These are phyloP conservation scores for Acronicta psi DNA, from an alignment of 2,888 invertebrate species.

Conservation along the genomic window DNA sequence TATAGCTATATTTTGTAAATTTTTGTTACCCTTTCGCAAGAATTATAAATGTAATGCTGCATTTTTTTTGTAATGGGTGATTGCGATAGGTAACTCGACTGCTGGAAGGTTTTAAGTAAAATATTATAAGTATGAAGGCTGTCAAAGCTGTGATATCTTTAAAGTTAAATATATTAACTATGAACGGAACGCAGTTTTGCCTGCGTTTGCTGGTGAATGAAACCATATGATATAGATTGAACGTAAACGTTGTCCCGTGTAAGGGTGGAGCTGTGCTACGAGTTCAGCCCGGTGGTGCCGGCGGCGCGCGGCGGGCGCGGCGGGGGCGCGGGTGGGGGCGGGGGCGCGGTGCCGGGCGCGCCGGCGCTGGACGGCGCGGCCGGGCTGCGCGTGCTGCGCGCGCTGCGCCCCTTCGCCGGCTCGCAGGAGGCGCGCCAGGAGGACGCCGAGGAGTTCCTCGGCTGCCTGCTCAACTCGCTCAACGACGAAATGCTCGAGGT, in stretches of 20 bases:
- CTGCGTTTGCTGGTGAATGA: too few relatives aligned
- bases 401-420: constrained; percentile 90
- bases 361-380: constrained; percentile 97
- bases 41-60: too few relatives aligned
- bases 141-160: too few relatives aligned
- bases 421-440: constrained; percentile 97
- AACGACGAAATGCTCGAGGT: constrained; percentile 99
- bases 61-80: too few relatives aligned
- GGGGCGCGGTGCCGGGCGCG: constrained; percentile 94
- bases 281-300: constrained; percentile 91
- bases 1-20: too few relatives aligned
- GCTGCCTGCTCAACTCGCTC: constrained; percentile 96
- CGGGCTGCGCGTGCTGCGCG: constrained; percentile 95
- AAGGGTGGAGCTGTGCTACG: constrained; percentile 93
- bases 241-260: background rate
- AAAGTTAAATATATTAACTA: too few relatives aligned
- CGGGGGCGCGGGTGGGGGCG: constrained; percentile 94
- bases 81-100: too few relatives aligned
- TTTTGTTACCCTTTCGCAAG: too few relatives aligned
- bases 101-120: too few relatives aligned
- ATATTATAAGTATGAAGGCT: too few relatives aligned
- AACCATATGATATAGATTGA: too few relatives aligned
- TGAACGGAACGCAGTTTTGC: too few relatives aligned
- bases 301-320: constrained; percentile 72
- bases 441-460: constrained; percentile 99